A percentile compares a stretch with the other conserved stretches of the same genome.
These are phyloP conservation scores for Apodemia mormo DNA, from an alignment of 2,888 invertebrate species.

Conservation along the genomic window DNA sequence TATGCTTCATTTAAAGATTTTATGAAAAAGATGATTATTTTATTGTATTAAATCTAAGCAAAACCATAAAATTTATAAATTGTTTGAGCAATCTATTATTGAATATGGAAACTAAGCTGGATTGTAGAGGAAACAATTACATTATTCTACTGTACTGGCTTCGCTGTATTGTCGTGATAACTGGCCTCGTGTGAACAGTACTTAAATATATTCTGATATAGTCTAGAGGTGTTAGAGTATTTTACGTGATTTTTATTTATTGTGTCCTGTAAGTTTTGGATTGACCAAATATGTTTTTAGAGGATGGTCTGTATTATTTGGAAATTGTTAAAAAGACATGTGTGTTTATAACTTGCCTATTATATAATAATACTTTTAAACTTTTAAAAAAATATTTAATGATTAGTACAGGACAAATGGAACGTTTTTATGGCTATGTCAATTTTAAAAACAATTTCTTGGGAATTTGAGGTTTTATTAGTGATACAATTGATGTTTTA, in stretches of 20 bases:
- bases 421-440: neutral
- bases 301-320: conserved; percentile 1
- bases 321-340: conserved; percentile 9
- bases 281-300: conserved; percentile 20
- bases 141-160: conserved; percentile 4
- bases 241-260: conserved; percentile 46
- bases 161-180: neutral
- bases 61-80: too few relatives aligned
- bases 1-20: too few relatives aligned
- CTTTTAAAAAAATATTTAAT: neutral
- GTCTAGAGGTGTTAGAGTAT: conserved; percentile 41
- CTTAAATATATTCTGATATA: conserved; percentile 45
- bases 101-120: neutral
- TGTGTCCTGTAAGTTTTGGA: conserved; percentile 35
- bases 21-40: too few relatives aligned
- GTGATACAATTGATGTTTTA: too few relatives aligned
- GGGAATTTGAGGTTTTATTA: too few relatives aligned
- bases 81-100: too few relatives aligned
- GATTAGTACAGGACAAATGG: neutral
- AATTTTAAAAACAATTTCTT: neutral
- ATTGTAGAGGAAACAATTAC: neutral
- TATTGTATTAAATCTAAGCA: too few relatives aligned
- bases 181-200: conserved; percentile 5
- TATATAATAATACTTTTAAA: neutral
- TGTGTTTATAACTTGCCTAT: neutral